phyloP scores from a whole-genome alignment of 2,797 vertebrate genomes.

The Enteromius unitaeniatus region DNA sequence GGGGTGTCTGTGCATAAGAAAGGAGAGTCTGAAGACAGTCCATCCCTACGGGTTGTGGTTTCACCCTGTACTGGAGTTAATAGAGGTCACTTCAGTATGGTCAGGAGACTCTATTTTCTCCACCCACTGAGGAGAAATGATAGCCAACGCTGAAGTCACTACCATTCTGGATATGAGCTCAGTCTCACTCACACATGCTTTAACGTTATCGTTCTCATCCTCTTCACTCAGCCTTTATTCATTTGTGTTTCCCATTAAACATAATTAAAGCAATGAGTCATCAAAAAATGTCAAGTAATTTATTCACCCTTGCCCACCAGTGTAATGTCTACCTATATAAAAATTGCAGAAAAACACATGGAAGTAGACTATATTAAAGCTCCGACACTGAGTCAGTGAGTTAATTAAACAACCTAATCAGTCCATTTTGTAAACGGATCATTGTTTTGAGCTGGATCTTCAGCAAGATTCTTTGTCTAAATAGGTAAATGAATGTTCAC shows the following conservation, averaged over 20 bases:
- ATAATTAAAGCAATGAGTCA: background rate
- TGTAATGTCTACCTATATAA: background rate
- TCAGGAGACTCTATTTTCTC: conserved; percentile 61
- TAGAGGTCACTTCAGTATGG: conserved; percentile 62
- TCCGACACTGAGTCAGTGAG: background rate
- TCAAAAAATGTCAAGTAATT: background rate
- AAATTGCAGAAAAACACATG: conserved; percentile 7
- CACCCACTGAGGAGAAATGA: conserved; percentile 49
- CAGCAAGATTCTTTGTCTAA: background rate
- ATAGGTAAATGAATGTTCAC: background rate
- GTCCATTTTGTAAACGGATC: background rate
- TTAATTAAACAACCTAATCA: background rate
- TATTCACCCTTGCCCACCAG: background rate
- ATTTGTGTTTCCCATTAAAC: background rate
- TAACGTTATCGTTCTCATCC: conserved; percentile 19
- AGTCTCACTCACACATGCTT: conserved; percentile 40
- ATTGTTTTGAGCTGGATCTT: background rate
- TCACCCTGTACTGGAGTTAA: conserved; percentile 62
- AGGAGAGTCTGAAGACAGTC: conserved; percentile 37
- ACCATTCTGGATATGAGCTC: conserved; percentile 35
- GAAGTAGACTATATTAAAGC: background rate
- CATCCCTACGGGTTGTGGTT: conserved; percentile 56
- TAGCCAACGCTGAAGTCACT: background rate
- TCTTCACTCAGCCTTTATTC: background rate
- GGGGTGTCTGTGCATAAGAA: conserved; percentile 16